Evolutionary conservation across 2,797 vertebrate species (phyloP).

Genomic region (Peromyscus nudipes): DNA sequence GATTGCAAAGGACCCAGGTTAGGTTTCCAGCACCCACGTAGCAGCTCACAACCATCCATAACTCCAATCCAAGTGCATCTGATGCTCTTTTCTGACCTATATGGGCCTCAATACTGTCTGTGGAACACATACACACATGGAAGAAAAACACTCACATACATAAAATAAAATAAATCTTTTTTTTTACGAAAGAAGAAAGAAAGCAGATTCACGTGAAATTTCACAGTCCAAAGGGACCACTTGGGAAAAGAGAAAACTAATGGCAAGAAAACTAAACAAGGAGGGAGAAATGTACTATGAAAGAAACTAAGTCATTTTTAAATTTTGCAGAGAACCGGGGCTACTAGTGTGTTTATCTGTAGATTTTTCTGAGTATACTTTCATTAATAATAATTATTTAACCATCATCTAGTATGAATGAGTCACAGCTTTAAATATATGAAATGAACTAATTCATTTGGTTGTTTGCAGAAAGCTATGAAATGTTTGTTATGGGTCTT

Average conservation of each 20-base stretch:
- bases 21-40: not conserved
- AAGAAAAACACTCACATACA: not conserved
- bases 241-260: not conserved
- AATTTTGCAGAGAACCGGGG: not conserved
- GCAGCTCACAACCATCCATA: not conserved
- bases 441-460: constrained; percentile 4
- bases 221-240: not conserved
- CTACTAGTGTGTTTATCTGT: constrained; percentile 20
- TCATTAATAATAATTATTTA: constrained; percentile 55
- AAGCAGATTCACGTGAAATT: constrained; percentile 12
- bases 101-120: not conserved
- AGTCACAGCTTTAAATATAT: not conserved
- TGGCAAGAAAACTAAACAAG: constrained; percentile 29
- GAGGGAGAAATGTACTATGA: not conserved
- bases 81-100: too few species aligned
- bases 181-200: not conserved
- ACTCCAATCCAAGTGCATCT: not conserved
- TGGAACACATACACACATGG: too few species aligned
- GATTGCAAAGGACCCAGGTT: not conserved
- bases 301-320: constrained; percentile 25
- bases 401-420: not conserved
- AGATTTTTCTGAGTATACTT: constrained; percentile 4
- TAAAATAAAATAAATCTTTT: not conserved
- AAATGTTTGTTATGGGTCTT: constrained; percentile 10
- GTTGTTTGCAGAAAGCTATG: constrained; percentile 1